Percentiles rank a stretch among this genome's conserved stretches.
Evolutionary conservation across 2,797 vertebrate species (phyloP).

Genomic region (Bufotes viridis): DNA sequence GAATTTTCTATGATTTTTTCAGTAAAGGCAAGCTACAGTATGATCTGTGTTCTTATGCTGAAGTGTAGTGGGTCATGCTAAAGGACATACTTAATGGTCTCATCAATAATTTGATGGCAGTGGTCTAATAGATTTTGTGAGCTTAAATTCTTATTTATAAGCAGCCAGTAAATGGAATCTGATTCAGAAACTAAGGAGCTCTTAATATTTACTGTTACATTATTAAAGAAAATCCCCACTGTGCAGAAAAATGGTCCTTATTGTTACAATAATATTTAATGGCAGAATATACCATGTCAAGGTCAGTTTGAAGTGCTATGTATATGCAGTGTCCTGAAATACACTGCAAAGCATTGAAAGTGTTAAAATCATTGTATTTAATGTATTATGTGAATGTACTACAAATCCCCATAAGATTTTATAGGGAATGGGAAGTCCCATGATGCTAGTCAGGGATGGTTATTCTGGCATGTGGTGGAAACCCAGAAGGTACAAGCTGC

Average conservation of each 20-base stretch:
- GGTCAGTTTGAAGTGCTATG: constrained; percentile 35
- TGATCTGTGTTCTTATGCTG: constrained; percentile 38
- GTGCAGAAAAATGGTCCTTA: constrained; percentile 50
- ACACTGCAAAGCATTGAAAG: too few relatives aligned
- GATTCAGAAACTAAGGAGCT: constrained; percentile 55
- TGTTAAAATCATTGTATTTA: too few relatives aligned
- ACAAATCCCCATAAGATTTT: too few relatives aligned
- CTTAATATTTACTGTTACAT: constrained; percentile 63
- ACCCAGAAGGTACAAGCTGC: too few relatives aligned
- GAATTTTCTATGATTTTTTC: constrained; percentile 10
- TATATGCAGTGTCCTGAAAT: not conserved
- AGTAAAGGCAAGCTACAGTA: constrained; percentile 19
- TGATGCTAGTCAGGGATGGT: too few relatives aligned
- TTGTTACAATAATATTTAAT: constrained; percentile 59
- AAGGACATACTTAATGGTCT: constrained; percentile 67
- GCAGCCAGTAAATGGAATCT: constrained; percentile 45
- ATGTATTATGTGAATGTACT: too few relatives aligned
- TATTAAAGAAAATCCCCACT: constrained; percentile 59
- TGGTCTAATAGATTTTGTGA: constrained; percentile 67
- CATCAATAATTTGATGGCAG: constrained; percentile 65
- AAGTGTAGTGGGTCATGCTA: constrained; percentile 62
- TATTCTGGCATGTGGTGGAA: too few relatives aligned
- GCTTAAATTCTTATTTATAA: constrained; percentile 67
- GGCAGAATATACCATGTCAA: constrained; percentile 36
- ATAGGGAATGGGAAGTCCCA: too few relatives aligned